Evolutionary conservation across 1,140 invertebrate genomes (phyloP).

Genomic region (Paralvinella palmiformis): DNA sequence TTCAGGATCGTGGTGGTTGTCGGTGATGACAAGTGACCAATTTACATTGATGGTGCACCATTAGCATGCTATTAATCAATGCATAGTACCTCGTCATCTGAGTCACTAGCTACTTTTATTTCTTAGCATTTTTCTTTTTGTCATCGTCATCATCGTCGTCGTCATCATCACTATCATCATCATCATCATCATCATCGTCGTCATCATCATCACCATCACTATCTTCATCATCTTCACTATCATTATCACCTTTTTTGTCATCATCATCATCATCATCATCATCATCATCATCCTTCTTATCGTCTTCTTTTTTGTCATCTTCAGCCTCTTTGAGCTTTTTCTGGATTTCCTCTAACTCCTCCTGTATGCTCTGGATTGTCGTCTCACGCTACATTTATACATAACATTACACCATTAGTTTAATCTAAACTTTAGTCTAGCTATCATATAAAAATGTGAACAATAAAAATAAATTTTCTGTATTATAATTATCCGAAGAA

Average conservation of each 20-base stretch:
- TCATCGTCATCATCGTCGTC: too few species aligned
- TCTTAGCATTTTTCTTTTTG: too few species aligned
- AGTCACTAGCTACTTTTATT: too few species aligned
- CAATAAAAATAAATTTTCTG: background rate
- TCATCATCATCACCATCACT: background rate
- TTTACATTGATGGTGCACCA: too few species aligned
- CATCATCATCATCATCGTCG: slow-evolving; percentile 9
- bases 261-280: background rate
- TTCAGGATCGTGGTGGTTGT: too few species aligned
- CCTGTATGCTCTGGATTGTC: background rate
- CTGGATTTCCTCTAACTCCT: slow-evolving; percentile 1
- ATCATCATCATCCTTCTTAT: background rate
- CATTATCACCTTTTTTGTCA: slow-evolving; percentile 3
- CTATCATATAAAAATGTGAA: background rate
- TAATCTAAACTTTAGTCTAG: background rate
- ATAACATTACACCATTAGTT: slow-evolving; percentile 2
- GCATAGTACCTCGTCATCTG: too few species aligned
- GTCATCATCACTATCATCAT: slow-evolving; percentile 3
- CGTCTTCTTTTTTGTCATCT: background rate
- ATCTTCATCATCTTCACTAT: background rate
- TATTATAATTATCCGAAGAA: background rate
- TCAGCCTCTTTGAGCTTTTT: background rate
- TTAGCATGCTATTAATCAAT: too few species aligned
- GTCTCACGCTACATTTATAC: background rate
- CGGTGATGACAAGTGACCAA: too few species aligned